Conservation (phyloP, 2,113 vertebrate species). For the Telmatochromis brichardi region DNA sequence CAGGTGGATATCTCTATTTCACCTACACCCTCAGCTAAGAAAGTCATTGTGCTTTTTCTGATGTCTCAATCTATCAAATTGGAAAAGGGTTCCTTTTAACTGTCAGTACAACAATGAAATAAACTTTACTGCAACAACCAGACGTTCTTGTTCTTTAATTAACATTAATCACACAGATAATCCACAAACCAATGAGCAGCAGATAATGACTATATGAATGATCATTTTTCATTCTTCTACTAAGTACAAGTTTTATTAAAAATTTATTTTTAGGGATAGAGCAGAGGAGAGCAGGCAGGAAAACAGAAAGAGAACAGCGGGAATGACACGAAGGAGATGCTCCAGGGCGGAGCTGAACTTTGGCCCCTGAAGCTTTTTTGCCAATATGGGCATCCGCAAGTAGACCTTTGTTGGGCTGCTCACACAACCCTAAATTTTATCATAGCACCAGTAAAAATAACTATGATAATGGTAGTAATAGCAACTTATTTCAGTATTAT, state of each 20-base stretch:
- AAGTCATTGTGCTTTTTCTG: not conserved
- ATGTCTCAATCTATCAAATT: not conserved
- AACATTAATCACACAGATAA: not conserved
- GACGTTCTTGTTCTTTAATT: not conserved
- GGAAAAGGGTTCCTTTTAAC: not conserved
- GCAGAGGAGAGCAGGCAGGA: not conserved
- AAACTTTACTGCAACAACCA: rapidly evolving
- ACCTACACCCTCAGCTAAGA: constrained; percentile 3
- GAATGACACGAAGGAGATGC: not conserved
- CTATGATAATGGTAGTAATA: not conserved
- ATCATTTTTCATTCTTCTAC: not conserved
- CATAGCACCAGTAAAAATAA: not conserved
- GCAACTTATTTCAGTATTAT: not conserved
- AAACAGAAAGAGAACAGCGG: not conserved
- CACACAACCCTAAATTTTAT: not conserved
- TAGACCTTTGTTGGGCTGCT: not conserved
- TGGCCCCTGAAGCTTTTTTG: not conserved
- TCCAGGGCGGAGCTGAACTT: not conserved
- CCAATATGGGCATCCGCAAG: rapidly evolving
- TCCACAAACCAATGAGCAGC: not conserved
- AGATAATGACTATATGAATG: not conserved
- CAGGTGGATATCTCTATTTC: constrained; percentile 10
- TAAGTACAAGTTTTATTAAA: not conserved
- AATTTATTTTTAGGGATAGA: not conserved
- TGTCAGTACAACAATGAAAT: not conserved